A percentile compares a stretch with the other conserved stretches of the same genome.
These are phyloP conservation scores for Thalassophryne amazonica DNA, from an alignment of 2,797 vertebrate genomes.

Conservation along the genomic window DNA sequence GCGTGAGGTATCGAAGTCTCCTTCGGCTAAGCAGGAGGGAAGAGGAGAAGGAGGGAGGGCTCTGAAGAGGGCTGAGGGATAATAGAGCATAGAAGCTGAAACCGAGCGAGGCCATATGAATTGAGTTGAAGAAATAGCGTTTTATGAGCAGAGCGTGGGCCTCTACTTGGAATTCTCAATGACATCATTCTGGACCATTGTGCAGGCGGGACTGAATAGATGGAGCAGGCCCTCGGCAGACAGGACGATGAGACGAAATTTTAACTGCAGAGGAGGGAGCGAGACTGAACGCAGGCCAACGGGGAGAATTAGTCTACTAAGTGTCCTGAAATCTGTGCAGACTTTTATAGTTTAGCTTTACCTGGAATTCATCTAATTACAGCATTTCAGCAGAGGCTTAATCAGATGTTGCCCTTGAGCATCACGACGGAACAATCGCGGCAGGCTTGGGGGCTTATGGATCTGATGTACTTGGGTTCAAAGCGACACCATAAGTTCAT, in stretches of 20 bases:
- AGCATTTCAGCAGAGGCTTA: constrained; percentile 12
- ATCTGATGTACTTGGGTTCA: constrained; percentile 6
- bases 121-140: constrained; percentile 63
- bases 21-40: constrained; percentile 12
- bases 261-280: constrained; percentile 29
- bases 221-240: constrained; percentile 45
- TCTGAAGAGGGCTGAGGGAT: background rate
- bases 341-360: constrained; percentile 26
- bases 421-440: constrained; percentile 25
- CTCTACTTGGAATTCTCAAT: constrained; percentile 76
- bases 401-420: constrained; percentile 23
- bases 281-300: constrained; percentile 14
- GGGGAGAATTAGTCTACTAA: constrained; percentile 7
- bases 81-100: constrained; percentile 45
- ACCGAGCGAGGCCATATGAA: constrained; percentile 64
- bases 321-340: constrained; percentile 17
- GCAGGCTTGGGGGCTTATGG: constrained; percentile 4
- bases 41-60: constrained; percentile 20
- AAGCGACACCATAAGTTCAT: constrained; percentile 35
- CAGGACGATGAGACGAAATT: constrained; percentile 22
- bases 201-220: constrained; percentile 36
- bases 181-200: constrained; percentile 68
- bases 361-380: constrained; percentile 17
- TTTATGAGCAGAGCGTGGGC: constrained; percentile 73
- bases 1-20: constrained; percentile 15